These are phyloP conservation scores for Allophyes oxyacanthae DNA, from an alignment of 2,888 invertebrate genomes.

Conservation along the genomic window DNA sequence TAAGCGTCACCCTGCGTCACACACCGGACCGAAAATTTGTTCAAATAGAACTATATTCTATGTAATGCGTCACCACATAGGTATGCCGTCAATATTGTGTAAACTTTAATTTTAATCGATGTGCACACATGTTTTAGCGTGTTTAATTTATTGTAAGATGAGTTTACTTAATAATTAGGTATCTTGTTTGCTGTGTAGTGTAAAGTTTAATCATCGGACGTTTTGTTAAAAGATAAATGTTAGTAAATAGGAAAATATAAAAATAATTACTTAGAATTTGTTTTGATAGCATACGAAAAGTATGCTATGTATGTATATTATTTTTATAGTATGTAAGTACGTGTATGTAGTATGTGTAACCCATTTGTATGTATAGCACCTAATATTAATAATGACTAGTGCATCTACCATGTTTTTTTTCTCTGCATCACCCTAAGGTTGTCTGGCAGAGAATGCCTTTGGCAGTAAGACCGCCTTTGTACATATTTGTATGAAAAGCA, in stretches of 20 bases:
- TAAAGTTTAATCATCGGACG: constrained; percentile 40
- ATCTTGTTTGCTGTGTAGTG: constrained; percentile 44
- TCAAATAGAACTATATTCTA: constrained; percentile 13
- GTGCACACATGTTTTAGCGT: constrained; percentile 50
- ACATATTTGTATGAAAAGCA: too few species aligned
- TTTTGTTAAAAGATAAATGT: constrained; percentile 43
- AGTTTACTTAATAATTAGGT: constrained; percentile 52
- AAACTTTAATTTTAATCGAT: constrained; percentile 54
- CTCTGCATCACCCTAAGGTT: too few species aligned
- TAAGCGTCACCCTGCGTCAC: constrained; percentile 72
- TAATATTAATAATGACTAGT: too few species aligned
- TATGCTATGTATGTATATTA: too few species aligned
- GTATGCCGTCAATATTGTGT: constrained; percentile 51
- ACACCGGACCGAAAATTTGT: constrained; percentile 28
- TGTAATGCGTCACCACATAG: constrained; percentile 51
- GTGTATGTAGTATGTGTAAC: too few species aligned
- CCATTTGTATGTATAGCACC: too few species aligned
- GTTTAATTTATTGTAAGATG: constrained; percentile 46
- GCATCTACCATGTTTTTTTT: too few species aligned
- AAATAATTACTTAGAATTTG: constrained; percentile 17
- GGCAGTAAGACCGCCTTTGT: too few species aligned
- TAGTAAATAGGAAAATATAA: constrained; percentile 28
- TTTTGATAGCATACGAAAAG: not conserved
- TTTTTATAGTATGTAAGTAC: too few species aligned
- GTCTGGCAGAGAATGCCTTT: too few species aligned